Evolutionary conservation across 2,888 invertebrate species (phyloP), one percentile per base, ranked within the genome.

Genomic region (Scaptomyza reducta): DNA sequence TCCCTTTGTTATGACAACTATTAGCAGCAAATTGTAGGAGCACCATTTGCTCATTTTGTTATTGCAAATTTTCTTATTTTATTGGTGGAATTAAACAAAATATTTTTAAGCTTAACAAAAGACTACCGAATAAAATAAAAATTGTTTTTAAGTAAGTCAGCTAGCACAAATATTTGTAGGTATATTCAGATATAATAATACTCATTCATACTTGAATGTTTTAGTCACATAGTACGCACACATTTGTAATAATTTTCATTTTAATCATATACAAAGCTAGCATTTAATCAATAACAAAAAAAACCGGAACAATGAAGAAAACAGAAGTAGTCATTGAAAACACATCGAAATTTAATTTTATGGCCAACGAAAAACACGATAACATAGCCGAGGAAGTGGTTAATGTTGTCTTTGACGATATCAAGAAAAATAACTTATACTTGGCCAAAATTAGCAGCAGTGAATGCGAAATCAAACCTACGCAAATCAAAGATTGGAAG

Each of bases 301-400:
- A n/a, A n/a, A n/a, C n/a, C n/a, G n/a, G n/a, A n/a, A n/a, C n/a
- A n/a, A n/a, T n/a, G n/a, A n/a, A n/a, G n/a, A 13, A 1, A 33
- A 5, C 3, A 1, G n/a, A 14, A 7, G 35, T 6, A 35, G 7
- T 14, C 6, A 14, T 14, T 14, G 14, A 0, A 14, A 1, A 5
- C 14, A 2, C 7, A 38, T 40, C 74, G 4, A n/a, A 10, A 3
- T 9, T 6, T 5, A 71, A 75, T 18, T 70, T 3, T 13, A 1
- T 65, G 2, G 1, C 2, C 7, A 18, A 6, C n/a, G 31, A 31
- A 18, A 49, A 11, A 18, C 31, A 9, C 14, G 38, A 38, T 33
- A 18, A 18, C 18, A 6, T 33, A 2, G 60, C 49, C 6, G 44
- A 64, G 4, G 55, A 70, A 0, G n/a, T 80, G 46, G 44, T 77